Percentiles rank a stretch among this genome's conserved stretches.
phyloP scores from a whole-genome alignment of 2,113 vertebrate genomes.

The Origma solitaria region DNA sequence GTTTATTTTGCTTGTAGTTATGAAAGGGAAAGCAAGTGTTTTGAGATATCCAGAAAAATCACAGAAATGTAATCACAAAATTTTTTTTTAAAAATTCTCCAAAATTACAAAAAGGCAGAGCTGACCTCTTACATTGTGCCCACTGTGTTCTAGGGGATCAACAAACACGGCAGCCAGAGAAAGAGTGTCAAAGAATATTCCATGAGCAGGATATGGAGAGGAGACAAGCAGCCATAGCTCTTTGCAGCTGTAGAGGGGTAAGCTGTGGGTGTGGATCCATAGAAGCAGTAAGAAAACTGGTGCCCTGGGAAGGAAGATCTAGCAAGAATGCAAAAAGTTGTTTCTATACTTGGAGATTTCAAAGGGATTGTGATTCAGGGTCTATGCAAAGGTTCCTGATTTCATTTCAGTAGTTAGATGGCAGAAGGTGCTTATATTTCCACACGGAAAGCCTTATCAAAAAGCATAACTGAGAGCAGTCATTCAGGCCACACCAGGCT shows the following conservation, averaged over 20 bases:
- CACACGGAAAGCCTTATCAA: background rate
- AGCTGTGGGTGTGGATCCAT: background rate
- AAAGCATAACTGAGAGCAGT: background rate
- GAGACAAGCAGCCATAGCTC: background rate
- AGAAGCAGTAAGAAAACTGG: background rate
- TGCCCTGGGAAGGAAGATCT: background rate
- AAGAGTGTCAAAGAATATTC: background rate
- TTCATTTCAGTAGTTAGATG: background rate
- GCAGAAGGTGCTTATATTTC: background rate
- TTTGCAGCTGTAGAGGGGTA: background rate
- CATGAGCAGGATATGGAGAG: fast-evolving
- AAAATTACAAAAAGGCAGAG: background rate
- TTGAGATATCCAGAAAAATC: background rate
- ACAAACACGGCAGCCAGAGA: too few species aligned
- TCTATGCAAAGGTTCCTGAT: fast-evolving
- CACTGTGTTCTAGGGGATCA: background rate
- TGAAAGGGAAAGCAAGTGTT: background rate
- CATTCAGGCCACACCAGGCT: background rate
- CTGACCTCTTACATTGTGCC: background rate
- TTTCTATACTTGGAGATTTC: background rate
- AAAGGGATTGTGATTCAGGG: background rate
- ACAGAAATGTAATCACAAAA: background rate
- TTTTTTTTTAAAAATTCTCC: background rate
- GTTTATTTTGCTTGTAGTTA: background rate
- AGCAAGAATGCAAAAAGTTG: background rate